Conservation (phyloP, 2,113 vertebrate species). For the Pholis gunnellus region DNA sequence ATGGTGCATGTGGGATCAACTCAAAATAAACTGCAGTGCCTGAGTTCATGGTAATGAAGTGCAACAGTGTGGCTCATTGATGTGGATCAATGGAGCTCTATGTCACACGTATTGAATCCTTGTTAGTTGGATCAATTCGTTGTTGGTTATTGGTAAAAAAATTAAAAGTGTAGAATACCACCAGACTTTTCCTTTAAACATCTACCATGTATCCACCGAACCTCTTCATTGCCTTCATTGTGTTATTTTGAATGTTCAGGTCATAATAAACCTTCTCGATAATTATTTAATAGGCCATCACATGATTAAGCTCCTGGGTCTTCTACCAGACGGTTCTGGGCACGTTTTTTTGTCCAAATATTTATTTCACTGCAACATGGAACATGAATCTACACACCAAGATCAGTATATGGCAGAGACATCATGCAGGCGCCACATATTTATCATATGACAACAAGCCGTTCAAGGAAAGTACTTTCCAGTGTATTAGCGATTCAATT, state of each 20-base stretch:
- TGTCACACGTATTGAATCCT: background rate
- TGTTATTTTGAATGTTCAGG: background rate
- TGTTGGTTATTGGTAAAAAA: conserved; percentile 5
- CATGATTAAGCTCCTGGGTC: background rate
- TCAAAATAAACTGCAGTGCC: no score
- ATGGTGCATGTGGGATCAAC: no score
- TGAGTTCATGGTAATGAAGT: background rate
- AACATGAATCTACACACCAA: background rate
- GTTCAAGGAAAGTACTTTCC: background rate
- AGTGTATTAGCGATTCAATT: background rate
- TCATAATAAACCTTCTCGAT: background rate
- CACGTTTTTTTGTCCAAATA: background rate
- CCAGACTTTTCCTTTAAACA: background rate
- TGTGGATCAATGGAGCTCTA: background rate
- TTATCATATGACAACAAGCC: background rate
- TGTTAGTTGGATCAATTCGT: background rate
- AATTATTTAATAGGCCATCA: background rate
- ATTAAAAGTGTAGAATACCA: background rate
- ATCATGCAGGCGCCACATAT: background rate
- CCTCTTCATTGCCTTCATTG: background rate
- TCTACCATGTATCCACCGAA: background rate
- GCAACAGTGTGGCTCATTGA: background rate
- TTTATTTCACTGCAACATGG: background rate
- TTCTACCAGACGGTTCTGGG: background rate
- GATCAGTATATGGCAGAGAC: background rate